phyloP scores from a whole-genome alignment of 2,113 vertebrate species.

The Platanista minor region DNA sequence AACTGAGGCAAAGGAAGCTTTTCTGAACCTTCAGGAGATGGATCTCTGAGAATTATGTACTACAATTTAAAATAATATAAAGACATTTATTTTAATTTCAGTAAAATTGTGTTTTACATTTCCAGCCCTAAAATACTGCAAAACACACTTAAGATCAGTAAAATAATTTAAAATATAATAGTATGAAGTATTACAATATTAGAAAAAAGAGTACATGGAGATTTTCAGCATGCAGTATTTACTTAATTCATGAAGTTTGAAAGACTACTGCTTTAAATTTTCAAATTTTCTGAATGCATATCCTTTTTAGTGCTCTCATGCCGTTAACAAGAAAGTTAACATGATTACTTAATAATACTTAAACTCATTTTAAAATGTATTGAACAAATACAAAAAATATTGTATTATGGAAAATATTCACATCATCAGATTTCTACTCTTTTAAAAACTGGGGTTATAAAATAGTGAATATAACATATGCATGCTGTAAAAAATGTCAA shows the following conservation, averaged over 20 bases:
- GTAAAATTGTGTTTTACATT: neutral
- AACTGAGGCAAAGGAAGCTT: neutral
- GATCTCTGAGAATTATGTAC: neutral
- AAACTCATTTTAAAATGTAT: neutral
- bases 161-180: conserved; percentile 32
- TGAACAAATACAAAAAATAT: neutral
- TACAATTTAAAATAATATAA: neutral
- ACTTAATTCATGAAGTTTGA: neutral
- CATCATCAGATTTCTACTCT: neutral
- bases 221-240: neutral
- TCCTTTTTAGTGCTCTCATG: neutral
- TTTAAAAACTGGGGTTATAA: neutral
- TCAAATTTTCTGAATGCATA: neutral
- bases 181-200: neutral
- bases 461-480: neutral
- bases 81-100: neutral
- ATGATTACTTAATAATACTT: neutral
- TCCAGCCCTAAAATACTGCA: neutral
- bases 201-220: neutral
- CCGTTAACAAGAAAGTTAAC: neutral
- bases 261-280: neutral
- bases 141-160: neutral
- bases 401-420: neutral
- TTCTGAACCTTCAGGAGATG: neutral
- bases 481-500: neutral